phyloP scores from a whole-genome alignment of 2,113 vertebrate species.

The Rhabdomys dilectus region DNA sequence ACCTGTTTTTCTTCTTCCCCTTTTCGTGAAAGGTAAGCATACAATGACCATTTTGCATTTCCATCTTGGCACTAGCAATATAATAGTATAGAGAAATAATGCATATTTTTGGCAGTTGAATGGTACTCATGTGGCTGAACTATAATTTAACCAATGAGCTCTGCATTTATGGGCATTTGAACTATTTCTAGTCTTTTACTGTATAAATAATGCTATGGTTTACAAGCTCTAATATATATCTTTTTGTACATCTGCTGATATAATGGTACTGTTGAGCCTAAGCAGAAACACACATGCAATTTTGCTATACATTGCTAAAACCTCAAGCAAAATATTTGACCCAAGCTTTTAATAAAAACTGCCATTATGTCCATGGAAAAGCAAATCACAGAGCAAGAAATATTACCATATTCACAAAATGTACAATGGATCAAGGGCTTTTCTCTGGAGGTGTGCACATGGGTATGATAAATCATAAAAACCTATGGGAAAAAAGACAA shows the following conservation, averaged over 20 bases:
- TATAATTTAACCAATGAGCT: neutral
- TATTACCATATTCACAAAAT: neutral
- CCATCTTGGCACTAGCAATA: neutral
- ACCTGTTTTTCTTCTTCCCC: neutral
- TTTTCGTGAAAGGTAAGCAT: neutral
- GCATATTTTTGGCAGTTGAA: neutral
- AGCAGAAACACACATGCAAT: neutral
- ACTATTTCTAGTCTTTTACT: neutral
- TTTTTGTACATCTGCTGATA: neutral
- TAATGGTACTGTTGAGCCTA: neutral
- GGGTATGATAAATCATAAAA: neutral
- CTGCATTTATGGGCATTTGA: neutral
- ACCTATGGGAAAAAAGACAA: neutral
- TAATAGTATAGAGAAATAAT: neutral
- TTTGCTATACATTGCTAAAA: neutral
- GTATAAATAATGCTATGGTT: neutral
- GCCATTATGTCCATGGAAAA: neutral
- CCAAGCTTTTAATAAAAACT: constrained; percentile 1
- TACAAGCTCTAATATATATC: neutral
- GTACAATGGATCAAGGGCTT: neutral
- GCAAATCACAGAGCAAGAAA: neutral
- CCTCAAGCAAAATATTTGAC: neutral
- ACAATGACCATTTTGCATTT: neutral
- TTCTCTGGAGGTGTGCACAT: neutral
- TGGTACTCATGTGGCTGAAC: neutral